A percentile compares a stretch with the other conserved stretches of the same genome.
These are phyloP conservation scores for Druceiella hillmani DNA, from an alignment of 2,888 invertebrate genomes.

Conservation along the genomic window DNA sequence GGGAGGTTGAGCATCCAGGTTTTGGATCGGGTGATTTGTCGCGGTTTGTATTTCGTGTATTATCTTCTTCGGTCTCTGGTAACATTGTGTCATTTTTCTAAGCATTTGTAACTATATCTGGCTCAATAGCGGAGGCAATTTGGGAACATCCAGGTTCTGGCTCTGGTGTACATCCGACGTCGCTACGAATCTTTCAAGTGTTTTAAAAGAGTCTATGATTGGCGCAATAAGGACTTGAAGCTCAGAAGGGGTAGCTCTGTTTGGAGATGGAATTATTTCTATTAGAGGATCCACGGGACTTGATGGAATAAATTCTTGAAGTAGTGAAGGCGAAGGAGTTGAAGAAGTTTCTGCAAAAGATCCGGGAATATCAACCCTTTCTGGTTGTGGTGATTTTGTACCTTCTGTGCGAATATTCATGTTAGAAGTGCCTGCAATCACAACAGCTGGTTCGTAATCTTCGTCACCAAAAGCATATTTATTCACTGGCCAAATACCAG, in stretches of 20 bases:
- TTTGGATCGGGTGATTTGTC: constrained; percentile 14
- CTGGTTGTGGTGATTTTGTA: too few species aligned
- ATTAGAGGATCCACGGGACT: constrained; percentile 16
- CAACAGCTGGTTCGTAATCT: constrained; percentile 23
- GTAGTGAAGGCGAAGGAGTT: constrained; percentile 16
- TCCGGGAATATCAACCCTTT: constrained; percentile 18
- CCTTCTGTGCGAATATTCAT: constrained; percentile 18
- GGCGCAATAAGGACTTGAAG: constrained; percentile 9
- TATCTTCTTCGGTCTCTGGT: constrained; percentile 12
- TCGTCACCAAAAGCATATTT: constrained; percentile 25
- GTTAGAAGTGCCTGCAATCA: constrained; percentile 18
- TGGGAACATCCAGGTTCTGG: constrained; percentile 22
- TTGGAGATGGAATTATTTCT: constrained; percentile 16
- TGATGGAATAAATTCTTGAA: constrained; percentile 14
- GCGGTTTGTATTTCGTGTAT: constrained; percentile 11
- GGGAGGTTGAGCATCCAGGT: constrained; percentile 19
- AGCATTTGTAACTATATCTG: constrained; percentile 11
- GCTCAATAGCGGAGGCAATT: constrained; percentile 17
- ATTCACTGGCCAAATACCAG: constrained; percentile 27
- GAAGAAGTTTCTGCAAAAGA: constrained; percentile 18
- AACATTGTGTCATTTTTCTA: constrained; percentile 10
- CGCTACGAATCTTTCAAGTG: constrained; percentile 16
- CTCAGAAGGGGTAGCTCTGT: constrained; percentile 12
- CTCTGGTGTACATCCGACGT: constrained; percentile 18
- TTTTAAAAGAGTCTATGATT: constrained; percentile 12